Base-by-base conservation (phyloP, 2,797 vertebrate species). In the Natrix natrix region DNA sequence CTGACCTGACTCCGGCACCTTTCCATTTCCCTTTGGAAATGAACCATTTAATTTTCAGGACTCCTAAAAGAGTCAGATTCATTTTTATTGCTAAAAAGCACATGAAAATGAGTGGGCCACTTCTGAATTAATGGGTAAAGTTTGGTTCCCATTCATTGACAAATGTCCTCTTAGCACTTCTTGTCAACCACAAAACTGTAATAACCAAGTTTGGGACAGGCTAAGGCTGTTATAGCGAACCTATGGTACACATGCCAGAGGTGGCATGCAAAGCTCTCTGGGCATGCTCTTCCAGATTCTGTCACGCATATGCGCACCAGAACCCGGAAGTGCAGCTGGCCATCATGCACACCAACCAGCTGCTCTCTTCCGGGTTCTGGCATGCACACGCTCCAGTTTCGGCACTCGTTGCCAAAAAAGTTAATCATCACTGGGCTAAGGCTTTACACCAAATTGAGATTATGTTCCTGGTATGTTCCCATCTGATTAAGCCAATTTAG, bases 1-100 rank as follows among this genome's bases (percentile, higher is more conserved):
- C 91, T 90, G 91, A 92, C 89, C 89, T 94, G 91, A 88, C 89
- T 92, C 56, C 92, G 93, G 92, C 86, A 74, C 37, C 89, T 88
- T 69, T 74, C 90, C 28, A 32, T 93, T 92, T 43, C 16, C 37
- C 20, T 55, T 78, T 96, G 93, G 93, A 93, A 92, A 20, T 20
- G 55, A 91, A 87, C 87, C 69, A 69, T 94, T 86, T 17, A 57
- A 28, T 69, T 89, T 61, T 43, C 48, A 55, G 90, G 90, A 91
- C 83, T 63, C 93, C 61, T 0, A 0, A 43, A 78, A 8, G 26
- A 93, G 74, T 95, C 88, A 63, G 94, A 48, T 83, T 48, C 63
- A 63, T 32, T 60, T 93, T 78, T 55, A 32, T 16, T 60, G 28
- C 13, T 8, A 83, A 78, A 69, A 78, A 89, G 14, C 14, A 24